Evolutionary conservation across 1,140 invertebrate species (phyloP).

Genomic region (Archegozetes longisetosus): DNA sequence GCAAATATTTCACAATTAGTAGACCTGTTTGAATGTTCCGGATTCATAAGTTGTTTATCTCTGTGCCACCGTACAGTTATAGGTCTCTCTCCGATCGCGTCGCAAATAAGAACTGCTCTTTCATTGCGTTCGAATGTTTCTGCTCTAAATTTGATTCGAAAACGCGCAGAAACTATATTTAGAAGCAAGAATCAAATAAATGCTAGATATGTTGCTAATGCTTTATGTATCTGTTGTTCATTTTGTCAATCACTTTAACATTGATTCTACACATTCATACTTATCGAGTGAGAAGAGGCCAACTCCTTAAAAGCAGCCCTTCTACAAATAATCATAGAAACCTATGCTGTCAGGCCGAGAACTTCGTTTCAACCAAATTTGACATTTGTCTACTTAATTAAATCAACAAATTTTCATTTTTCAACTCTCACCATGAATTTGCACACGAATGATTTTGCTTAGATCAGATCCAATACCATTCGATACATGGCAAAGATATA

Average conservation of each 20-base stretch:
- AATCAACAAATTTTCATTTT: too few species aligned
- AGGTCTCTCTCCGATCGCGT: slow-evolving; percentile 32
- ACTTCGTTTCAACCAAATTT: too few species aligned
- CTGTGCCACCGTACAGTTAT: slow-evolving; percentile 30
- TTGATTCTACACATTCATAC: too few species aligned
- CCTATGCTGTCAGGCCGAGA: too few species aligned
- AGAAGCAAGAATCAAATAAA: slow-evolving; percentile 6
- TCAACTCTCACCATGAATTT: slow-evolving; percentile 26
- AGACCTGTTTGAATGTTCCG: not conserved
- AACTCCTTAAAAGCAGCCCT: too few species aligned
- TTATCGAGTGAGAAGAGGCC: too few species aligned
- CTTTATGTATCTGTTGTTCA: too few species aligned
- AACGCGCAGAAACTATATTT: slow-evolving; percentile 23
- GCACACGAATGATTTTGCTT: slow-evolving; percentile 30
- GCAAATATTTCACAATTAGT: not conserved
- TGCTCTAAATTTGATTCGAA: slow-evolving; percentile 20
- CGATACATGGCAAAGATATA: slow-evolving; percentile 31
- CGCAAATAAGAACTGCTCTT: slow-evolving; percentile 30
- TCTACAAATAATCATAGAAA: too few species aligned
- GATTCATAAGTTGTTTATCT: slow-evolving; percentile 16
- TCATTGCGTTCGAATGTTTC: slow-evolving; percentile 23
- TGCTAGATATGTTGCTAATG: not conserved
- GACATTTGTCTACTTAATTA: too few species aligned
- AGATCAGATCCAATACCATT: slow-evolving; percentile 30
- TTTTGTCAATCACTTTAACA: too few species aligned